Percentiles rank a stretch among this genome's conserved stretches.
These are phyloP conservation scores for Notodonta dromedarius DNA, from an alignment of 2,888 invertebrate genomes.

Conservation along the genomic window DNA sequence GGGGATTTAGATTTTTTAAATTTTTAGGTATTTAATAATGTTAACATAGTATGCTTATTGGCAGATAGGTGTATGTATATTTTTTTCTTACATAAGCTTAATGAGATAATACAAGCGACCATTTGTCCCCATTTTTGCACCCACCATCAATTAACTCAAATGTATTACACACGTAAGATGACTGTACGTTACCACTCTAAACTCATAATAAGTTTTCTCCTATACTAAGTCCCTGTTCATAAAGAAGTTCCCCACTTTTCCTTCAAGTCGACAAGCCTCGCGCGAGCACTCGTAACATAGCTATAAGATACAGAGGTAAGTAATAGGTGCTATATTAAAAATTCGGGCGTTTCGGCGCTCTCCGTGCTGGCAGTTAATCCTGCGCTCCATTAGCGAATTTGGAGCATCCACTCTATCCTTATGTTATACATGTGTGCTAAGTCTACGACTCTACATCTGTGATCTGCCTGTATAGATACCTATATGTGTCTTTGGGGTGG, in stretches of 20 bases:
- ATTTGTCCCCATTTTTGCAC: neutral
- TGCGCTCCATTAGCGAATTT: constrained; percentile 54
- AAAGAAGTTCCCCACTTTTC: constrained; percentile 11
- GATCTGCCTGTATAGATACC: no score
- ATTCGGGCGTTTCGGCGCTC: constrained; percentile 17
- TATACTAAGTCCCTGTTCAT: constrained; percentile 7
- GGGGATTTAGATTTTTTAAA: no score
- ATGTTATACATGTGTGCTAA: no score
- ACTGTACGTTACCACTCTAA: neutral
- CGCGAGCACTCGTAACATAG: neutral
- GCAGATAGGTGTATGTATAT: no score
- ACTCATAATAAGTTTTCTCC: constrained; percentile 18
- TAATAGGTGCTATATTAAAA: constrained; percentile 31
- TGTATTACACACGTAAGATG: neutral
- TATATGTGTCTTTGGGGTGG: no score
- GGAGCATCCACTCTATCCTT: constrained; percentile 1
- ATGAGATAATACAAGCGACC: no score
- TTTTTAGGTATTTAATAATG: no score
- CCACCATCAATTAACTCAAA: neutral
- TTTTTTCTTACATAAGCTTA: no score
- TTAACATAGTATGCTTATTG: no score
- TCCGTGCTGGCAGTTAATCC: constrained; percentile 34
- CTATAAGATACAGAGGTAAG: neutral
- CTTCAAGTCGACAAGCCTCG: neutral
- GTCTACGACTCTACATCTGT: no score